Evolutionary conservation across 2,888 invertebrate species (phyloP).

Genomic region (Limnephilus lunatus): DNA sequence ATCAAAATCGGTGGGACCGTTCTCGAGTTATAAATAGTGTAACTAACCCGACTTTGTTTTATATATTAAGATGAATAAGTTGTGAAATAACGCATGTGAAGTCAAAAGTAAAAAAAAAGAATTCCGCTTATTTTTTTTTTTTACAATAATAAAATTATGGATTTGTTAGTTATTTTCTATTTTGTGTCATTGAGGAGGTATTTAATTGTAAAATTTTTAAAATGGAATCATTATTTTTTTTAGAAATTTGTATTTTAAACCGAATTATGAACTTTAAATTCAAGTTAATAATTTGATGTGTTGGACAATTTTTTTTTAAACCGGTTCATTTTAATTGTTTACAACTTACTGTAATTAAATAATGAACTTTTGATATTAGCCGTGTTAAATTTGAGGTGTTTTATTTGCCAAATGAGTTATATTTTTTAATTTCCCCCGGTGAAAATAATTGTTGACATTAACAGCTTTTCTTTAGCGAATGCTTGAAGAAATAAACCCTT

Average conservation of each 20-base stretch:
- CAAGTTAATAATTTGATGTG: neutral
- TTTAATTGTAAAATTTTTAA: neutral
- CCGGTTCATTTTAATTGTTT: neutral
- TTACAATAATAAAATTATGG: too few relatives aligned
- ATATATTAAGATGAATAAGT: too few relatives aligned
- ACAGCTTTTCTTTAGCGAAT: conserved; percentile 7
- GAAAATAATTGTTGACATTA: conserved; percentile 41
- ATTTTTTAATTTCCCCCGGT: conserved; percentile 40
- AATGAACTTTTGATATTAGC: neutral
- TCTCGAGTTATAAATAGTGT: too few relatives aligned
- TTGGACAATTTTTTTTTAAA: neutral
- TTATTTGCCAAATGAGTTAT: conserved; percentile 34
- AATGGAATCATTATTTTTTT: too few relatives aligned
- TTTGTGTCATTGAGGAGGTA: too few relatives aligned
- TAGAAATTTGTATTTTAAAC: too few relatives aligned
- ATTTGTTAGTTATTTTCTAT: too few relatives aligned
- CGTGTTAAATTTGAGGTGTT: neutral
- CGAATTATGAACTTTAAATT: neutral
- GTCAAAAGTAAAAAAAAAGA: too few relatives aligned
- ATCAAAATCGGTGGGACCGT: too few relatives aligned
- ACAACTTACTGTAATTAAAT: neutral
- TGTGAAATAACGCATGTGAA: too few relatives aligned
- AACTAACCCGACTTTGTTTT: too few relatives aligned
- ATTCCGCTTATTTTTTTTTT: too few relatives aligned
- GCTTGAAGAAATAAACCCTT: conserved; percentile 31